A percentile compares a stretch with the other conserved stretches of the same genome.
Evolutionary conservation across 64 coral and sea anemone species (phyloP).

Genomic region (Exaiptasia diaphana): DNA sequence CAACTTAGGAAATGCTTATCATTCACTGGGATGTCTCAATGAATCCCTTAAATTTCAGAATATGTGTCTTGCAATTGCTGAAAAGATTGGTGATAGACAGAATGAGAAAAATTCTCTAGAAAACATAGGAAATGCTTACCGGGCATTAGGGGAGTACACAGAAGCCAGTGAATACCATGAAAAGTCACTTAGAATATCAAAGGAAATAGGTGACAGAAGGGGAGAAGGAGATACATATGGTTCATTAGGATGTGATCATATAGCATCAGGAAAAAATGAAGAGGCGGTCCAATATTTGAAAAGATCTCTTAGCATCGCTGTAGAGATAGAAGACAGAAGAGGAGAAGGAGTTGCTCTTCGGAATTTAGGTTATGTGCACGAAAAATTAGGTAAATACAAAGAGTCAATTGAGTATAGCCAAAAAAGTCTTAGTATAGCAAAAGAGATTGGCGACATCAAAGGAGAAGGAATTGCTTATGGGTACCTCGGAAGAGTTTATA

Average conservation of each 20-base stretch:
- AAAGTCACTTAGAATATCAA: neutral
- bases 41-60: neutral
- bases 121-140: neutral
- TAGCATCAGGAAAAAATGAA: neutral
- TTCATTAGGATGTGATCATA: neutral
- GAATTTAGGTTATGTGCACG: conserved; percentile 22
- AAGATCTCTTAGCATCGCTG: neutral
- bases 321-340: conserved; percentile 1
- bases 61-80: neutral
- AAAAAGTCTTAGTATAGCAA: neutral
- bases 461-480: conserved; percentile 12
- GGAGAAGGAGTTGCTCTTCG: conserved; percentile 7
- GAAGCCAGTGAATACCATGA: neutral
- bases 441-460: conserved; percentile 25
- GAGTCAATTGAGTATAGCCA: conserved; percentile 13
- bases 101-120: neutral
- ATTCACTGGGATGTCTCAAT: neutral
- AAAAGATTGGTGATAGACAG: neutral
- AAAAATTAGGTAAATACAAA: conserved; percentile 11
- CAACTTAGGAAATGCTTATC: neutral
- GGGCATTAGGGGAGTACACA: neutral
- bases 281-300: neutral
- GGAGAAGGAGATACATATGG: neutral
- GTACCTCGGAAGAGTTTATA: conserved; percentile 4
- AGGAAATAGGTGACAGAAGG: neutral